Conservation (phyloP, 2,888 invertebrate genomes). For the Cylindroiulus punctatus region DNA sequence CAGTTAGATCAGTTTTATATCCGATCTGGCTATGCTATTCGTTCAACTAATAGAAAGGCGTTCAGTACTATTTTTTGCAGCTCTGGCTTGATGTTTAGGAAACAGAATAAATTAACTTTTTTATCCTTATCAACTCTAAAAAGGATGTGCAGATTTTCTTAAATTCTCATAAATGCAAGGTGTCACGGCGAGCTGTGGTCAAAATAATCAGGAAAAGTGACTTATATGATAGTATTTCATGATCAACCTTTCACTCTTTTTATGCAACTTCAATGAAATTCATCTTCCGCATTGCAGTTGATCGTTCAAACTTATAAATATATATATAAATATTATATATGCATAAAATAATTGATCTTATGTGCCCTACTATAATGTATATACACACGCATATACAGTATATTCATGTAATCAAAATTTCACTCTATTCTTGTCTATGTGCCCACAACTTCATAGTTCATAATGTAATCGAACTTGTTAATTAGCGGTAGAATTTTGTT, state of each 20-base stretch:
- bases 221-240: conserved; percentile 41
- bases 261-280: conserved; percentile 43
- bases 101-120: background rate
- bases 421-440: conserved; percentile 39
- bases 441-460: conserved; percentile 35
- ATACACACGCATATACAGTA: background rate
- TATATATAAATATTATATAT: conserved; percentile 41
- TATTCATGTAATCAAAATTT: conserved; percentile 45
- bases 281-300: conserved; percentile 47
- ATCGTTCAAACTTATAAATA: conserved; percentile 3
- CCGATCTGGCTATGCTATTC: too few relatives aligned
- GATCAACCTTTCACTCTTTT: conserved; percentile 31
- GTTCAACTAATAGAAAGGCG: too few relatives aligned
- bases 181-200: background rate
- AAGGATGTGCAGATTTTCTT: background rate
- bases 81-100: background rate
- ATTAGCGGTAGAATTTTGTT: background rate
- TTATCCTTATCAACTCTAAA: background rate
- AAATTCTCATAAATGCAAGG: background rate
- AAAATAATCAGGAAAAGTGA: conserved; percentile 20
- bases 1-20: too few relatives aligned
- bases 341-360: conserved; percentile 47
- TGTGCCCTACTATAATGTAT: conserved; percentile 39
- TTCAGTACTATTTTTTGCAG: too few relatives aligned
- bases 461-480: background rate